Base-by-base conservation (phyloP, 2,113 vertebrate genomes). In the Acanthisitta chloris region DNA sequence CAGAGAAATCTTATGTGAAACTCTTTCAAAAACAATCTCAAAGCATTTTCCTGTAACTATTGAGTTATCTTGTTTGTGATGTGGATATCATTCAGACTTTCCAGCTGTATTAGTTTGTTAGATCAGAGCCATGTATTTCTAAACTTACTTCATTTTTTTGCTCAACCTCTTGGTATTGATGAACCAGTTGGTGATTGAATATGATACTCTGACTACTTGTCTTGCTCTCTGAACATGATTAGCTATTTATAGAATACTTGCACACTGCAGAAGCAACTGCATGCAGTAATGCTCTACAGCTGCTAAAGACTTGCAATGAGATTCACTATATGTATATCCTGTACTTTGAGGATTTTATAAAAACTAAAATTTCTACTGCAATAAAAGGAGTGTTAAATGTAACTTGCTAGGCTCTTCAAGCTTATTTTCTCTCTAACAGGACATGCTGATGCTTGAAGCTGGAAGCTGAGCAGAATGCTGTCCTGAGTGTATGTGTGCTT, bases 321-420 rank as follows among this genome's bases (percentile, higher is more conserved):
- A 71, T 96, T 97, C 49, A 67, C 66, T 86, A 49, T 96, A 81
- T 96, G 70, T 96, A 66, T 97, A 81, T 96, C 81, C 71, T 97
- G 90, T 97, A 95, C 97, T 91, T 40, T 91, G 87, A 94, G 92
- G 83, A 76, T 97, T 98, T 97, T 97, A 97, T 95, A 97, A 94
- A 89, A 96, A 89, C 73, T 91, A 83, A 97, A 93, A 94, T 97
- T 97, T 97, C 89, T 98, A 96, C 88, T 97, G 95, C 94, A 98
- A 98, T 98, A 97, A 98, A 98, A 91, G 91, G 73, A 97, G 70
- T 95, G 48, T 95, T 92, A 82, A 91, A 84, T 67, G 66, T 92
- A 81, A 92, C 81, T 72, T 69, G 66, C 74, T 87, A 94, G 57
- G 91, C 91, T 96, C 64, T 91, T 85, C 69, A 89, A 91, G 79